Percentiles rank a stretch among this genome's conserved stretches.
These are phyloP conservation scores for Halichoerus grypus DNA, from an alignment of 2,113 vertebrate genomes.

Conservation along the genomic window DNA sequence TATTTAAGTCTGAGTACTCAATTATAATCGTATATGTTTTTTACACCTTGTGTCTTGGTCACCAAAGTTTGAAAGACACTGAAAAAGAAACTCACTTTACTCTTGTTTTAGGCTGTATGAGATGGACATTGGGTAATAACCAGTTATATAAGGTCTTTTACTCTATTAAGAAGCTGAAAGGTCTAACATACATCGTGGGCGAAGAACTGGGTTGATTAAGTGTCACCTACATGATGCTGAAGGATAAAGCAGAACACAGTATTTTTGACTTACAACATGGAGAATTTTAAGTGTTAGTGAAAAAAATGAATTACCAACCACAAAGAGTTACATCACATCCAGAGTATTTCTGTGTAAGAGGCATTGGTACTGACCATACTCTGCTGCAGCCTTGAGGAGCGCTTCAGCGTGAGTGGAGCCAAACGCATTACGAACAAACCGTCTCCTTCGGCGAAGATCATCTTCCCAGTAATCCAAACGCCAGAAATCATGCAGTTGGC, in stretches of 20 bases:
- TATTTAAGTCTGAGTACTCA: not conserved
- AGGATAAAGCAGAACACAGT: not conserved
- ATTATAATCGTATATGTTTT: not conserved
- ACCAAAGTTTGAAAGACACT: not conserved
- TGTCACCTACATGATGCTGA: not conserved
- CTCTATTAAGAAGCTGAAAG: not conserved
- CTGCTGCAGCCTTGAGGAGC: constrained; percentile 92
- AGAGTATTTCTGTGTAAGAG: not conserved
- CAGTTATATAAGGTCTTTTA: not conserved
- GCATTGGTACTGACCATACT: constrained; percentile 93
- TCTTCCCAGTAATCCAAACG: constrained; percentile 99
- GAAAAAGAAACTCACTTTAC: not conserved
- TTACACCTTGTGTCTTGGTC: not conserved
- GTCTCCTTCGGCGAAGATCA: constrained; percentile 95
- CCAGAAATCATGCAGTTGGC: constrained; percentile 98
- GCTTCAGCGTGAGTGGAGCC: constrained; percentile 96
- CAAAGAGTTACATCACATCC: not conserved
- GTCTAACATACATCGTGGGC: not conserved
- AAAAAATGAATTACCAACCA: not conserved
- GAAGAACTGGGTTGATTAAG: not conserved
- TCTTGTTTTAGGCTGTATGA: not conserved
- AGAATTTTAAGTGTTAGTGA: not conserved
- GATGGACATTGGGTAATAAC: not conserved
- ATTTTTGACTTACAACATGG: not conserved
- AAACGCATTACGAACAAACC: constrained; percentile 97